phyloP scores from a whole-genome alignment of 1,140 invertebrate species.

The Drosophila parabipectinata region DNA sequence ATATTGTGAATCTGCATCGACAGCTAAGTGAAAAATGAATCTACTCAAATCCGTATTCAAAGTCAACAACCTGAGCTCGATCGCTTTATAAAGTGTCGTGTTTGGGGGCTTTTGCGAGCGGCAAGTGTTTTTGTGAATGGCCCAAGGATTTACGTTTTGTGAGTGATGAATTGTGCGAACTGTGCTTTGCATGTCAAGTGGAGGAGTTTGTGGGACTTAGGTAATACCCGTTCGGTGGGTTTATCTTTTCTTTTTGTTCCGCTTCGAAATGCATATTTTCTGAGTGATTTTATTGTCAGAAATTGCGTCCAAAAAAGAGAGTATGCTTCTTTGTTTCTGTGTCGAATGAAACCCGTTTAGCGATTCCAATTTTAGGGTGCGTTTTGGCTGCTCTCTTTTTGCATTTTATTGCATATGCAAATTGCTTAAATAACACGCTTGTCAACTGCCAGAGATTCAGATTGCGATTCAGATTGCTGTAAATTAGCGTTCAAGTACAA shows the following conservation, averaged over 20 bases:
- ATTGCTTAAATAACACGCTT: constrained; percentile 57
- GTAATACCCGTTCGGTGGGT: constrained; percentile 38
- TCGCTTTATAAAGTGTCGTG: constrained; percentile 26
- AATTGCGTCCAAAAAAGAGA: constrained; percentile 18
- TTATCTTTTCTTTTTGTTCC: constrained; percentile 17
- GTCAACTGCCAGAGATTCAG: constrained; percentile 20
- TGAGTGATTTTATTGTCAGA: constrained; percentile 14
- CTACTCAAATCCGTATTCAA: constrained; percentile 31
- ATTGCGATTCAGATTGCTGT: constrained; percentile 47
- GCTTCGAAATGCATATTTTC: constrained; percentile 8
- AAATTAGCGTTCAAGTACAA: constrained; percentile 76
- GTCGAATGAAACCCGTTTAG: constrained; percentile 37
- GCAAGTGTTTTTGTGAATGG: constrained; percentile 52
- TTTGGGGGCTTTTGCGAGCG: constrained; percentile 35
- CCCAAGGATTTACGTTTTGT: constrained; percentile 33
- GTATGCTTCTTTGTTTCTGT: constrained; percentile 25
- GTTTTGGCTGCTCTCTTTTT: constrained; percentile 33
- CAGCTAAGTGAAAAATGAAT: constrained; percentile 21
- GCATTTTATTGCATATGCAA: constrained; percentile 60
- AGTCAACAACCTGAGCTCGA: constrained; percentile 42
- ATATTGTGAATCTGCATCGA: neutral
- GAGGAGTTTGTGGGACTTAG: constrained; percentile 18
- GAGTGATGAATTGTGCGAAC: constrained; percentile 21
- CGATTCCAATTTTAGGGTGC: constrained; percentile 41
- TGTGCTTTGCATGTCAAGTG: constrained; percentile 39